These are phyloP conservation scores for Elaeidobius kamerunicus DNA, from an alignment of 2,888 invertebrate species.

Conservation along the genomic window DNA sequence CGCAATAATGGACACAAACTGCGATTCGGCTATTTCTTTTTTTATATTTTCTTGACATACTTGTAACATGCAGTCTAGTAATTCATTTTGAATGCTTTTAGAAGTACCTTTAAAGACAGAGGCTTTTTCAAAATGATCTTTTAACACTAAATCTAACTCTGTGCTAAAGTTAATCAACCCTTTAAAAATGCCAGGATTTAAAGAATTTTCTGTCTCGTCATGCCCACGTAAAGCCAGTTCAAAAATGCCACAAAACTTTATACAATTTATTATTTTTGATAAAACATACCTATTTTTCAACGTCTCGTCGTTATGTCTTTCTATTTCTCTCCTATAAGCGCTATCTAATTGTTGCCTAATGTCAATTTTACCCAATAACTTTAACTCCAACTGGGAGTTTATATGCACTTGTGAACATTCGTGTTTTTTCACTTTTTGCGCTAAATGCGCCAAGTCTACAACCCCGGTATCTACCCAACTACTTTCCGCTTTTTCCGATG, in stretches of 20 bases:
- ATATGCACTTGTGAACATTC: slow-evolving; percentile 1
- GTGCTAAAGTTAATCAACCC: too few relatives aligned
- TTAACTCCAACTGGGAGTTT: slow-evolving; percentile 1
- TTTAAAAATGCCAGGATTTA: too few relatives aligned
- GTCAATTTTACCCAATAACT: background rate
- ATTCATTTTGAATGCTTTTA: background rate
- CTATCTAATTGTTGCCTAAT: slow-evolving; percentile 2
- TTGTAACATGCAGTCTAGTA: background rate
- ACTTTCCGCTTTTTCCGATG: too few relatives aligned
- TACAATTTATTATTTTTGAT: too few relatives aligned
- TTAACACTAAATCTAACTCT: too few relatives aligned
- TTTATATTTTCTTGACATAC: background rate
- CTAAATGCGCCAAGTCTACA: background rate
- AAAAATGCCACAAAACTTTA: background rate
- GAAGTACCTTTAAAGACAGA: background rate
- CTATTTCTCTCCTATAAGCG: background rate
- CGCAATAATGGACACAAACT: background rate
- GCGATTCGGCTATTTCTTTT: background rate
- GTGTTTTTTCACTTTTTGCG: background rate
- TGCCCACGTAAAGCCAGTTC: too few relatives aligned
- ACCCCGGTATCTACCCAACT: too few relatives aligned
- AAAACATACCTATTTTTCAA: background rate
- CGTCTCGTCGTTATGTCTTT: background rate
- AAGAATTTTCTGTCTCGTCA: too few relatives aligned
- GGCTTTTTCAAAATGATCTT: too few relatives aligned